phyloP scores from a whole-genome alignment of 2,113 vertebrate species.

The Sorex fumeus region DNA sequence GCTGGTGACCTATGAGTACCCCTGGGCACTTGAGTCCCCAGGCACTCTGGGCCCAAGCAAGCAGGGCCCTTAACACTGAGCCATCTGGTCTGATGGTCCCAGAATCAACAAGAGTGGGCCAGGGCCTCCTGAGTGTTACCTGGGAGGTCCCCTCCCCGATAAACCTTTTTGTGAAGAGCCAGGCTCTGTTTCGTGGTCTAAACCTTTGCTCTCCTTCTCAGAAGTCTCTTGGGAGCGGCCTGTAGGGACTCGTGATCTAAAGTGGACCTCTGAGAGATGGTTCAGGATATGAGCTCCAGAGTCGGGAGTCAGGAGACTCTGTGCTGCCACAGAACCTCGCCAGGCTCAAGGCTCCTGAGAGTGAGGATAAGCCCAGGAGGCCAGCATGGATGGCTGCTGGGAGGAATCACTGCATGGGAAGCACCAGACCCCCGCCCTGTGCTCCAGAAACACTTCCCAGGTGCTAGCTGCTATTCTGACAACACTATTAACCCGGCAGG shows the following conservation, averaged over 20 bases:
- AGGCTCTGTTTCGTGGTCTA: not conserved
- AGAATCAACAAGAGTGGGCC: too few relatives aligned
- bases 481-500: too few relatives aligned
- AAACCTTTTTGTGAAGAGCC: not conserved
- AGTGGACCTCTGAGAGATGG: not conserved
- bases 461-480: not conserved
- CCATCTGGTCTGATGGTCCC: too few relatives aligned
- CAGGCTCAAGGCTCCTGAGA: not conserved
- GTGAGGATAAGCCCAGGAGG: not conserved
- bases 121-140: too few relatives aligned
- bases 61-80: too few relatives aligned
- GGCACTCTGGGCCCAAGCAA: too few relatives aligned
- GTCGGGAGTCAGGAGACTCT: not conserved
- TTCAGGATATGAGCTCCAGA: not conserved
- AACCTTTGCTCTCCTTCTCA: not conserved
- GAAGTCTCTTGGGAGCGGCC: conserved; percentile 8
- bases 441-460: not conserved
- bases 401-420: not conserved
- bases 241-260: not conserved
- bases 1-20: too few relatives aligned
- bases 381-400: too few relatives aligned
- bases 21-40: too few relatives aligned
- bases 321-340: not conserved
- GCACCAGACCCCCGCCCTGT: not conserved
- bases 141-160: not conserved